Evolutionary conservation across 2,113 vertebrate species (phyloP).

Genomic region (Cavia porcellus): DNA sequence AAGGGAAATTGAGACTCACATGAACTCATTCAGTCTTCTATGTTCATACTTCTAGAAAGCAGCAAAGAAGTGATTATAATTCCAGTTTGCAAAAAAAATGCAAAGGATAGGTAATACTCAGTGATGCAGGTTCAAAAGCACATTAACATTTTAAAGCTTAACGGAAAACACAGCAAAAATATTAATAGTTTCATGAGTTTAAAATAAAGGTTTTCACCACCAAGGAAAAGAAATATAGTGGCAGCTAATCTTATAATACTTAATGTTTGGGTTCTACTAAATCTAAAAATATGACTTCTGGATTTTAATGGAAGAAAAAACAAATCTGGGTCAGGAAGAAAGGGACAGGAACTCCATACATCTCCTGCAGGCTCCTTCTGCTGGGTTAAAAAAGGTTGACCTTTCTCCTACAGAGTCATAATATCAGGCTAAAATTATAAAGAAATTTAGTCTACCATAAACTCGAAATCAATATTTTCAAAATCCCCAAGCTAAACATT

Average conservation of each 20-base stretch:
- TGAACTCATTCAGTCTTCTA: neutral
- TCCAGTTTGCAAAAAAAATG: neutral
- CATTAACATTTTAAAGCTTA: slow-evolving; percentile 31
- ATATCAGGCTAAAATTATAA: slow-evolving; percentile 50
- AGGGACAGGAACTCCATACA: neutral
- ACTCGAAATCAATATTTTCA: slow-evolving; percentile 59
- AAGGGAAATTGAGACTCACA: neutral
- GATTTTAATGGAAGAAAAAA: slow-evolving; percentile 44
- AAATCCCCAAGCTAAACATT: slow-evolving; percentile 28
- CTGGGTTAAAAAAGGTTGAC: neutral
- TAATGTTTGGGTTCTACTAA: slow-evolving; percentile 27
- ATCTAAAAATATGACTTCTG: slow-evolving; percentile 14
- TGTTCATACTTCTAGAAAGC: neutral
- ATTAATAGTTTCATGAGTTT: slow-evolving; percentile 50
- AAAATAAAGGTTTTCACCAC: slow-evolving; percentile 43
- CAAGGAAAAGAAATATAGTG: neutral
- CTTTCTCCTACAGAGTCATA: neutral
- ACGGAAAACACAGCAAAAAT: slow-evolving; percentile 16
- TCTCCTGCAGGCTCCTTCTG: neutral
- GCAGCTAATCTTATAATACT: slow-evolving; percentile 49
- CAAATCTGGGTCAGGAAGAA: neutral
- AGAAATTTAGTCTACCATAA: slow-evolving; percentile 52
- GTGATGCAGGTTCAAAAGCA: slow-evolving; percentile 50
- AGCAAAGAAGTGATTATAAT: neutral
- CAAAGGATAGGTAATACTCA: slow-evolving; percentile 39